phyloP scores from a whole-genome alignment of 2,797 vertebrate species.

The Avahi laniger region DNA sequence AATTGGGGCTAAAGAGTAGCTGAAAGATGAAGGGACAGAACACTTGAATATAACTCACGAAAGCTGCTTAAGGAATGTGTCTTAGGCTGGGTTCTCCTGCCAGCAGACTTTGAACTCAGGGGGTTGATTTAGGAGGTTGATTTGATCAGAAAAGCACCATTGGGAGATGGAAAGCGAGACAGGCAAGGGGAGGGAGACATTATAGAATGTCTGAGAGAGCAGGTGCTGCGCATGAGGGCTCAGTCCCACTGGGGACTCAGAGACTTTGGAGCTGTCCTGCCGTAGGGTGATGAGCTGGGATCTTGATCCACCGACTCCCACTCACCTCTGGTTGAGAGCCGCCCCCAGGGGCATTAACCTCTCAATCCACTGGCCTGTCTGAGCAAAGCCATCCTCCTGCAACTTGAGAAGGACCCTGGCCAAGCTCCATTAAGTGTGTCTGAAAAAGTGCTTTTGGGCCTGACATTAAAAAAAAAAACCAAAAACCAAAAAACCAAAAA shows the following conservation, averaged over 20 bases:
- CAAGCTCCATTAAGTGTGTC: not conserved
- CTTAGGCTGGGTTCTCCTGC: not conserved
- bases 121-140: not conserved
- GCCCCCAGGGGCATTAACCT: not conserved
- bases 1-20: not conserved
- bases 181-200: not conserved
- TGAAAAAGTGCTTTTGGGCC: not conserved
- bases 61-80: not conserved
- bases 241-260: not conserved
- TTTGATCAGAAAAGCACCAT: too few species aligned
- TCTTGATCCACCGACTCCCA: not conserved
- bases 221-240: accelerated
- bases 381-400: not conserved
- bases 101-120: not conserved
- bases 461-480: not conserved
- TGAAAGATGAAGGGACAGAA: not conserved
- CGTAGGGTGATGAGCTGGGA: not conserved
- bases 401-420: not conserved
- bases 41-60: not conserved
- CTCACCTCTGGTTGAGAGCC: not conserved
- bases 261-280: not conserved
- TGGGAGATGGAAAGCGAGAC: not conserved
- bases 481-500: not conserved
- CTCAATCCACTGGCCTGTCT: accelerated
- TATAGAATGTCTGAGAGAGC: accelerated